Conservation (phyloP, 2,888 invertebrate species). For the Laothoe populi region DNA sequence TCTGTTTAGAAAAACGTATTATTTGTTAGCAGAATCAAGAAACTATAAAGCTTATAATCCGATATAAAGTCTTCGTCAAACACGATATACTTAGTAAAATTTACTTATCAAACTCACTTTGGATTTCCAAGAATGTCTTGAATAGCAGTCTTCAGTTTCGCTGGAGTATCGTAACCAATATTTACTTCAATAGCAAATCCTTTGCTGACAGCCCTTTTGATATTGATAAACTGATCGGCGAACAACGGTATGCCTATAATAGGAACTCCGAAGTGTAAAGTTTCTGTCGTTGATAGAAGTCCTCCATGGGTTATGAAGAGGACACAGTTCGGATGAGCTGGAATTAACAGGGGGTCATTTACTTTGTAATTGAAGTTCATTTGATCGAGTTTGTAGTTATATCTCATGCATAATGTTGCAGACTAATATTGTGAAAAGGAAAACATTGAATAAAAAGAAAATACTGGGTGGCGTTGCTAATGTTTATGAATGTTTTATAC, state of each 20-base stretch:
- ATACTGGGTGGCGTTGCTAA: no score
- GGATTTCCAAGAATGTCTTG: constrained; percentile 43
- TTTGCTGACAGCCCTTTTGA: constrained; percentile 47
- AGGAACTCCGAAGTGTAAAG: constrained; percentile 56
- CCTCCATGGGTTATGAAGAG: constrained; percentile 66
- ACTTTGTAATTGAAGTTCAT: neutral
- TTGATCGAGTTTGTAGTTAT: no score
- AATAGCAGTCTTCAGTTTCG: constrained; percentile 47
- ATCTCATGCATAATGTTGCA: no score
- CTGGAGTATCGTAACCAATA: constrained; percentile 41
- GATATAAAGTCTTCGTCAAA: neutral
- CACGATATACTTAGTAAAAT: no score
- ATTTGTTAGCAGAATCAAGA: constrained; percentile 1
- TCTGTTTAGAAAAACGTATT: constrained; percentile 42
- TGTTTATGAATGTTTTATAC: no score
- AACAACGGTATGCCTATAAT: constrained; percentile 58
- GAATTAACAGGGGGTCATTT: constrained; percentile 31
- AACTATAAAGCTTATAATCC: neutral
- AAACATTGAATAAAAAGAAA: no score
- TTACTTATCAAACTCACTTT: constrained; percentile 39
- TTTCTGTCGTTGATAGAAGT: constrained; percentile 55
- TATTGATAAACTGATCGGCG: constrained; percentile 59
- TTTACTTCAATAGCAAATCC: constrained; percentile 53
- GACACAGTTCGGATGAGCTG: constrained; percentile 58
- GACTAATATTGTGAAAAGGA: no score